Conservation (phyloP, 2,888 invertebrate species). For the Acleris cristana region DNA sequence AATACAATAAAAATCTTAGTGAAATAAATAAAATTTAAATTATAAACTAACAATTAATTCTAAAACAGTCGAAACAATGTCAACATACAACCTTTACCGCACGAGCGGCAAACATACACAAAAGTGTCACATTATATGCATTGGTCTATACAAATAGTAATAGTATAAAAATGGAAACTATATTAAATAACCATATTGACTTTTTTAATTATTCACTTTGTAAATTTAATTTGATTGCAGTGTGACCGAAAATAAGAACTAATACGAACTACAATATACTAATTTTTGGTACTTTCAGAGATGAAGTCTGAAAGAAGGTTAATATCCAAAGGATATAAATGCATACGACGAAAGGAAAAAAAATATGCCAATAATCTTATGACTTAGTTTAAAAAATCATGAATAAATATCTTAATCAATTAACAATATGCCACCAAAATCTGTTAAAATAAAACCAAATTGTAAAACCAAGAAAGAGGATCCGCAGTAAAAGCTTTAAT, state of each 20-base stretch:
- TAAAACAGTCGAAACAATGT: slow-evolving; percentile 33
- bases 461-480: too few relatives aligned
- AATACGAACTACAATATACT: not conserved
- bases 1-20: slow-evolving; percentile 22
- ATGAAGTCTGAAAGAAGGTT: not conserved
- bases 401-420: slow-evolving; percentile 15
- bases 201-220: too few relatives aligned
- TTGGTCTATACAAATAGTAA: slow-evolving; percentile 22
- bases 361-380: not conserved
- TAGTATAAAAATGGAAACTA: not conserved
- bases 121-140: slow-evolving; percentile 17
- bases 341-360: not conserved
- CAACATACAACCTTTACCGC: slow-evolving; percentile 33
- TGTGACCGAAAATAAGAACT: too few relatives aligned
- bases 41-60: slow-evolving; percentile 24
- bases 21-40: slow-evolving; percentile 24
- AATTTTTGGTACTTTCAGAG: slow-evolving; percentile 2
- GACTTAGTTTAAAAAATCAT: slow-evolving; percentile 10
- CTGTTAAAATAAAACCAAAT: too few relatives aligned
- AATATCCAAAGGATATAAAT: not conserved
- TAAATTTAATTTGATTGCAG: too few relatives aligned
- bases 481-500: too few relatives aligned
- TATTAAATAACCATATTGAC: not conserved
- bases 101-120: slow-evolving; percentile 10
- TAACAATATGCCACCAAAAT: slow-evolving; percentile 1